phyloP scores from a whole-genome alignment of 2,888 invertebrate species.

The Xestia ashworthii region DNA sequence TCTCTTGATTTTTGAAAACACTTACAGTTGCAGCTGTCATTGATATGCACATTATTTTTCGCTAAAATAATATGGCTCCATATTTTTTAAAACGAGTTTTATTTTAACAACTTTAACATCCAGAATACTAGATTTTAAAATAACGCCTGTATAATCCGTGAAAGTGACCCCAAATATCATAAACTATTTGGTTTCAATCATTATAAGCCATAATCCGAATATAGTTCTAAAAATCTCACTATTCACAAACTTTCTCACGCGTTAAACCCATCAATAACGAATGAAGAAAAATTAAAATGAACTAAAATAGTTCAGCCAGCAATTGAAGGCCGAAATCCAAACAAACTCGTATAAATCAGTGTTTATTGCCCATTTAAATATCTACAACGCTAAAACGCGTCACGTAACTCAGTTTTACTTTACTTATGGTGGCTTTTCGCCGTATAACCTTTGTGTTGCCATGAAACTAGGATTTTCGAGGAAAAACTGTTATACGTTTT shows the following conservation, averaged over 20 bases:
- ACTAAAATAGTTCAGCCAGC: constrained; percentile 72
- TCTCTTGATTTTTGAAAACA: too few species aligned
- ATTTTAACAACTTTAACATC: background rate
- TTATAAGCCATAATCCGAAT: background rate
- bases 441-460: constrained; percentile 63
- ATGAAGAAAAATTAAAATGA: constrained; percentile 70
- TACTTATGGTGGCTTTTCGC: constrained; percentile 67
- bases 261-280: constrained; percentile 74
- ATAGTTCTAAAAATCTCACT: constrained; percentile 6
- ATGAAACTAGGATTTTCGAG: constrained; percentile 57
- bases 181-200: background rate
- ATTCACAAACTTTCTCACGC: constrained; percentile 65
- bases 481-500: background rate
- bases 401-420: constrained; percentile 78
- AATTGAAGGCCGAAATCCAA: constrained; percentile 73
- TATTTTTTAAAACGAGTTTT: background rate
- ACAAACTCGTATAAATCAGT: constrained; percentile 79
- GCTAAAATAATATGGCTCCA: background rate
- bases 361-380: constrained; percentile 83
- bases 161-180: background rate
- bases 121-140: background rate
- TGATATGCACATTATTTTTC: constrained; percentile 3
- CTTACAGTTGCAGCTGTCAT: background rate
- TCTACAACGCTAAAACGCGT: constrained; percentile 76
- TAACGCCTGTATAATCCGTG: background rate